A percentile compares a stretch with the other conserved stretches of the same genome.
These are phyloP conservation scores for Circaetus gallicus DNA, from an alignment of 2,113 vertebrate genomes.

Conservation along the genomic window DNA sequence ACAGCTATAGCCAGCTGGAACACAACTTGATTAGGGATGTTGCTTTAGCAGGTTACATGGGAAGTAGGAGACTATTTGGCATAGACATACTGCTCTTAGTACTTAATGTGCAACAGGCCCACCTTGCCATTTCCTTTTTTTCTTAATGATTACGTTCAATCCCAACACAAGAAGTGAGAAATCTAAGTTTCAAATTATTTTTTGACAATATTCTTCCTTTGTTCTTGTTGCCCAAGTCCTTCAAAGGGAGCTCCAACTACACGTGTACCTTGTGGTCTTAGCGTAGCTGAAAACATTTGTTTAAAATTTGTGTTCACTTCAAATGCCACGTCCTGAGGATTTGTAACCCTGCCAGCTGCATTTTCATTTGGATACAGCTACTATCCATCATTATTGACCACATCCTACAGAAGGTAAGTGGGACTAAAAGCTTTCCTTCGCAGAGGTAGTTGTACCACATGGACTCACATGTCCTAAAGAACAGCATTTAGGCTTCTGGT, in stretches of 20 bases:
- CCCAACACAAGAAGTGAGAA: neutral
- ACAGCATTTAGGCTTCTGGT: neutral
- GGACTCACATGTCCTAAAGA: neutral
- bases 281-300: neutral
- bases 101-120: neutral
- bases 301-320: neutral
- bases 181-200: neutral
- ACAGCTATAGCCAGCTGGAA: neutral
- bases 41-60: neutral
- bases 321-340: neutral
- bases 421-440: neutral
- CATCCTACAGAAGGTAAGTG: neutral
- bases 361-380: neutral
- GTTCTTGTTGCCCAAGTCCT: neutral
- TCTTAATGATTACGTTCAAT: neutral
- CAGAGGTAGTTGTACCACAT: neutral
- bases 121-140: neutral
- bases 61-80: neutral
- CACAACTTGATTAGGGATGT: neutral
- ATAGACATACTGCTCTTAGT: neutral
- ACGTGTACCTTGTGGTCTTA: accelerated
- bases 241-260: neutral
- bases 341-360: neutral
- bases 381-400: neutral
- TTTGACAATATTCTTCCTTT: neutral